Base-by-base conservation (phyloP, 2,113 vertebrate species). In the Colinus virginianus region DNA sequence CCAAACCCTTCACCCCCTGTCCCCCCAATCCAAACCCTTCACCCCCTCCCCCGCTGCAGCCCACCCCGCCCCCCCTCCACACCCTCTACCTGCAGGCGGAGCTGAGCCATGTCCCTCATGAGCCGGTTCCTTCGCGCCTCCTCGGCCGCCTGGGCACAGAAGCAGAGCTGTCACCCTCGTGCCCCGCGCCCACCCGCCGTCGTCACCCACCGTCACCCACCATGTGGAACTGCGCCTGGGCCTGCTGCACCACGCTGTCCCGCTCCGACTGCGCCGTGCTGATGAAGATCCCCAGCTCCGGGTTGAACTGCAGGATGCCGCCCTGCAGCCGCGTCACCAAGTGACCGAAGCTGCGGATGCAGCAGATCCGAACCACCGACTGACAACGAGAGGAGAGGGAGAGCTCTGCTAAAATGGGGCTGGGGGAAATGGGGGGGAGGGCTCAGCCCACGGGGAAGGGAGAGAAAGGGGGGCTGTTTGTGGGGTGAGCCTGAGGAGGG, bases 71-170 rank as follows among this genome's bases (percentile, higher is more conserved):
- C 43, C 42, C 45, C 45, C 45, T 18, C 15, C 45, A 16, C 45
- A 20, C 45, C 45, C 19, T 46, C 18, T 82, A 99, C 99, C 99
- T 99, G 99, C 13, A 99, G 98, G 3, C 99, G 98, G 5, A 99
- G 98, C 97, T 99, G 99, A 16, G 99, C 99, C 99, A 99, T 99
- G 86, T 99, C 99, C 36, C 99, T 98, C 99, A 99, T 99, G 1
- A 99, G 97, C 55, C 99, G 97, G 96, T 99, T 99, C 62, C 99
- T 96, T 13, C 99, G 99, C 45, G 99, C 99, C 55, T 99, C 99
- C 92, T 99, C 99, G 58, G 99, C 99, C 9, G 99, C 99, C 99
- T 99, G 12, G 38, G 53, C 16, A 91, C 26, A 78, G 56, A 95
- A 28, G 38, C 69, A 71, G 86, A 69, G 71, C 53, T 64, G 40